Percentiles rank a stretch among this genome's conserved stretches.
Evolutionary conservation across 2,113 vertebrate species (phyloP).

Genomic region (Antidorcas marsupialis): DNA sequence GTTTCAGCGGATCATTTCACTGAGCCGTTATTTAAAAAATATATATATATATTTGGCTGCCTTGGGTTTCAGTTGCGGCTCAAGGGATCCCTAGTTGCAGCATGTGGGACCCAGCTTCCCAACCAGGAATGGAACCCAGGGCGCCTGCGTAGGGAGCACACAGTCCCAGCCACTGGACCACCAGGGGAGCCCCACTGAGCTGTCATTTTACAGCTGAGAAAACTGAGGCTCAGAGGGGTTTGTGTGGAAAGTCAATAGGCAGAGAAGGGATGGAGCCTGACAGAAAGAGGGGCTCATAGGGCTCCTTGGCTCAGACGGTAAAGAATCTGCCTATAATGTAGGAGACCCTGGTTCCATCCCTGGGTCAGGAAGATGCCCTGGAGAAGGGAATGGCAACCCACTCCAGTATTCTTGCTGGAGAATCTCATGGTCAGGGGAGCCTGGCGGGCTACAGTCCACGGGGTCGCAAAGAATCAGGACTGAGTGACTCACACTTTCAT

Average conservation of each 20-base stretch:
- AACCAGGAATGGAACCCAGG: background rate
- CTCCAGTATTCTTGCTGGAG: background rate
- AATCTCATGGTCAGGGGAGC: background rate
- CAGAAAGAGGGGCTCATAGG: background rate
- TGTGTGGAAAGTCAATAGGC: rapidly evolving
- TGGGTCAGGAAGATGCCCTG: background rate
- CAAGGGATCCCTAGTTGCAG: background rate
- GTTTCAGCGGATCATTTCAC: background rate
- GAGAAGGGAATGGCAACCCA: background rate
- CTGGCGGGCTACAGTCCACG: background rate
- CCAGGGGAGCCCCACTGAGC: background rate
- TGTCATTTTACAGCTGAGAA: background rate
- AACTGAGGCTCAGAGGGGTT: background rate
- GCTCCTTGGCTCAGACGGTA: background rate
- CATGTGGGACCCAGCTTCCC: background rate
- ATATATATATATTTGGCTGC: background rate
- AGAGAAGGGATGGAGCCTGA: background rate
- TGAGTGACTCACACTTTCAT: background rate
- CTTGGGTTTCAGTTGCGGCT: background rate
- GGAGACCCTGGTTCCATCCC: background rate
- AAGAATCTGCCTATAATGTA: background rate
- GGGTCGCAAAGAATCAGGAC: background rate
- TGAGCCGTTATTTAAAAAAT: background rate
- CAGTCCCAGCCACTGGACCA: background rate
- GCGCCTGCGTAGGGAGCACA: rapidly evolving